Base-by-base conservation (phyloP, 2,888 invertebrate genomes). In the Hydriomena furcata region DNA sequence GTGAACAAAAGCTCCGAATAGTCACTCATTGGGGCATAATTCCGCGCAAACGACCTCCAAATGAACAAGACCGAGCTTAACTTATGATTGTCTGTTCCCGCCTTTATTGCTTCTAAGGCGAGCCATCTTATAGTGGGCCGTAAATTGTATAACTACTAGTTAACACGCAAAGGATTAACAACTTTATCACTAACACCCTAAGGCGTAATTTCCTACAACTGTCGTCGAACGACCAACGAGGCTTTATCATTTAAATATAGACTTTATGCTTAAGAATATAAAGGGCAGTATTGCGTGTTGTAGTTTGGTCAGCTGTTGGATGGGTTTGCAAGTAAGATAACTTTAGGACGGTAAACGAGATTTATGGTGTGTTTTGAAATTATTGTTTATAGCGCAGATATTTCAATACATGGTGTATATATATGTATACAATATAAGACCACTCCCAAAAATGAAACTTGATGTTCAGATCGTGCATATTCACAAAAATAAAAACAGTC, bases 11-110 rank as follows among this genome's bases (percentile, higher is more conserved):
- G n/a, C n/a, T n/a, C 23, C 24, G 10, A 27, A 43, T 23, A 32
- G 10, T 7, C 24, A 11, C 34, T 4, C 32, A 20, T 21, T 28
- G 7, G 21, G 32, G 12, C 38, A 34, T 50, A 49, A 28, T 23
- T 44, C 27, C 8, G 1, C 23, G n/a, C 27, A 8, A 49, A 43
- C 32, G 25, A 12, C 37, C 37, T 25, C 50, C 31, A 44, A 40
- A 51, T 44, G 13, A 51, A 45, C 51, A 41, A 45, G 49, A 30
- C 20, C 27, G 10, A 10, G 13, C 38, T 35, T 51, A 51, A 51
- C 45, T 51, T 51, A 51, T 45, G 51, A 51, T 41, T 44, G 44
- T 44, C 43, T 43, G 37, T 24, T 17, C 31, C 25, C 7, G 36
- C 2, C 42, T 49, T 32, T 43, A 44, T 17, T 34, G 38, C 38